These are phyloP conservation scores for Drosophila fuyamai DNA, from an alignment of 1,140 invertebrate genomes.

Conservation along the genomic window DNA sequence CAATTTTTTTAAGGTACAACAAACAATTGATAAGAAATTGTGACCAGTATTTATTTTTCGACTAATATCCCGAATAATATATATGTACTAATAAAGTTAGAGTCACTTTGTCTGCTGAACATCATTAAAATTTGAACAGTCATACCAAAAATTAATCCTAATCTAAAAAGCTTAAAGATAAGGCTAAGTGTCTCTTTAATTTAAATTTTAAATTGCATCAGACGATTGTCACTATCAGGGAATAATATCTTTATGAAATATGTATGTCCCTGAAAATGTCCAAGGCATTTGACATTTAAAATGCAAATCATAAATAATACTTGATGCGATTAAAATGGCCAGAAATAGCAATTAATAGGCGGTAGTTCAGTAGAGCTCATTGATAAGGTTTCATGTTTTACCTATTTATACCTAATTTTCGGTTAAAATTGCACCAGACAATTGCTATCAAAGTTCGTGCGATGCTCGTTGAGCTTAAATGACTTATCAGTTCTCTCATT, in stretches of 20 bases:
- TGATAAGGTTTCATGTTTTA: constrained; percentile 4
- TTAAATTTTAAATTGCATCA: constrained; percentile 6
- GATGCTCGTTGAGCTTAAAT: constrained; percentile 44
- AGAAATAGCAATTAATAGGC: too few species aligned
- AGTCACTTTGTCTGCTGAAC: too few species aligned
- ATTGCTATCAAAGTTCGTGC: constrained; percentile 34
- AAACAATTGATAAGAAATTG: too few species aligned
- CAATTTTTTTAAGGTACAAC: too few species aligned
- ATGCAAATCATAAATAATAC: background rate
- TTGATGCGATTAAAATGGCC: too few species aligned
- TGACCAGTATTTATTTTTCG: too few species aligned
- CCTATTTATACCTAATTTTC: background rate
- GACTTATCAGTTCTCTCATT: constrained; percentile 66
- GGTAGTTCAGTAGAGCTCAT: background rate
- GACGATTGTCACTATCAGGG: background rate
- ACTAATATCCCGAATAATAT: too few species aligned
- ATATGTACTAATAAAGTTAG: too few species aligned
- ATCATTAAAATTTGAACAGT: too few species aligned
- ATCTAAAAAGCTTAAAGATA: background rate
- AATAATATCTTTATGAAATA: background rate
- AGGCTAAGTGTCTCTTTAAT: background rate
- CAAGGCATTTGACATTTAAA: background rate
- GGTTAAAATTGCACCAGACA: constrained; percentile 36
- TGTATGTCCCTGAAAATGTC: background rate
- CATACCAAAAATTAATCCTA: too few species aligned